phyloP scores from a whole-genome alignment of 2,113 vertebrate genomes.

The Archilochus colubris region DNA sequence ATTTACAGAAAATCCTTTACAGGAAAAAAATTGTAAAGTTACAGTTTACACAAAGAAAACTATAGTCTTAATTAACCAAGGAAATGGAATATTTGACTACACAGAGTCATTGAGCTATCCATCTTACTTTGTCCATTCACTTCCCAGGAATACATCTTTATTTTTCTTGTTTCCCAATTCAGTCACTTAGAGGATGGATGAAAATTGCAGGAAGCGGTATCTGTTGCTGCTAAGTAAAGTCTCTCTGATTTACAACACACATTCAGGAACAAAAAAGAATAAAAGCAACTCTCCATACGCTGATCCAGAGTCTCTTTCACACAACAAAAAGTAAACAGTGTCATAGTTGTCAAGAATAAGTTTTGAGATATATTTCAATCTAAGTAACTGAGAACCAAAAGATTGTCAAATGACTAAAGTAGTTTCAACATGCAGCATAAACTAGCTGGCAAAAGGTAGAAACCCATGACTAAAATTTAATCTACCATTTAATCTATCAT shows the following conservation, averaged over 20 bases:
- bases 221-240: conserved; percentile 31
- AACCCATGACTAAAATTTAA: background rate
- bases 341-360: background rate
- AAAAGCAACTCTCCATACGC: background rate
- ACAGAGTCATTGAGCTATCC: background rate
- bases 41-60: background rate
- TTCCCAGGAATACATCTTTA: background rate
- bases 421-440: background rate
- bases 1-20: conserved; percentile 23
- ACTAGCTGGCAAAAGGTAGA: background rate
- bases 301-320: background rate
- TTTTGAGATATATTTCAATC: conserved; percentile 37
- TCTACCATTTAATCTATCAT: background rate
- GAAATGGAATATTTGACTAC: conserved; percentile 2
- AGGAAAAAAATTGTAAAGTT: conserved; percentile 5
- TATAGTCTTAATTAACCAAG: conserved; percentile 18
- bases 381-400: background rate
- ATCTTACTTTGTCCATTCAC: background rate
- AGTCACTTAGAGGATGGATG: background rate
- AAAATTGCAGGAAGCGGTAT: conserved; percentile 5
- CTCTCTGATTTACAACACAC: conserved; percentile 37
- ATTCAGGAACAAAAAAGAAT: background rate
- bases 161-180: conserved; percentile 20
- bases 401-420: background rate
- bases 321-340: background rate